Percentiles rank a stretch among this genome's conserved stretches.
Evolutionary conservation across 2,113 vertebrate genomes (phyloP).

Genomic region (Stictonetta naevosa): DNA sequence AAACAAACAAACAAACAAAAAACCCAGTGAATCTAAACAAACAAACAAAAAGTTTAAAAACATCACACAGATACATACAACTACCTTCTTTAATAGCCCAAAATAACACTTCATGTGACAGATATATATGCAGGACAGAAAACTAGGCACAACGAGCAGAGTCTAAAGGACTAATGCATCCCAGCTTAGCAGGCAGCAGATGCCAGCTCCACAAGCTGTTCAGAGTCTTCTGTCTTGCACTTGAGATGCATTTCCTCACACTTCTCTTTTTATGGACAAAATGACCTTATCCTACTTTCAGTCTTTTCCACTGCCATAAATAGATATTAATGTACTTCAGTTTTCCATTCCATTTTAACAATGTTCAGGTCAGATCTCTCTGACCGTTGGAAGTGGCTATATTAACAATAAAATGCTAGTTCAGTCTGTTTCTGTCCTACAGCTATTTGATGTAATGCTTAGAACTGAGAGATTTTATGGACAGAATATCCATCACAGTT

Average conservation of each 20-base stretch:
- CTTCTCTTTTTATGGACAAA: background rate
- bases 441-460: background rate
- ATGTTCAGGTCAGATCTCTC: background rate
- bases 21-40: background rate
- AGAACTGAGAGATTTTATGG: background rate
- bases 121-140: background rate
- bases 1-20: background rate
- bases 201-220: background rate
- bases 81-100: background rate
- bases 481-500: background rate
- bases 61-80: background rate
- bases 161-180: background rate
- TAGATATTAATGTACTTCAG: background rate
- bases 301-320: slow-evolving; percentile 13
- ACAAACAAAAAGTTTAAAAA: background rate
- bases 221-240: background rate
- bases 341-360: slow-evolving; percentile 15
- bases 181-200: background rate
- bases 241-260: background rate
- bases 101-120: background rate
- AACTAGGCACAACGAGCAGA: background rate
- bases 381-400: background rate
- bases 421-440: background rate
- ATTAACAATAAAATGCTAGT: background rate
- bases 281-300: background rate